phyloP scores from a whole-genome alignment of 2,797 vertebrate genomes.

The Hippopotamyrus pictus region DNA sequence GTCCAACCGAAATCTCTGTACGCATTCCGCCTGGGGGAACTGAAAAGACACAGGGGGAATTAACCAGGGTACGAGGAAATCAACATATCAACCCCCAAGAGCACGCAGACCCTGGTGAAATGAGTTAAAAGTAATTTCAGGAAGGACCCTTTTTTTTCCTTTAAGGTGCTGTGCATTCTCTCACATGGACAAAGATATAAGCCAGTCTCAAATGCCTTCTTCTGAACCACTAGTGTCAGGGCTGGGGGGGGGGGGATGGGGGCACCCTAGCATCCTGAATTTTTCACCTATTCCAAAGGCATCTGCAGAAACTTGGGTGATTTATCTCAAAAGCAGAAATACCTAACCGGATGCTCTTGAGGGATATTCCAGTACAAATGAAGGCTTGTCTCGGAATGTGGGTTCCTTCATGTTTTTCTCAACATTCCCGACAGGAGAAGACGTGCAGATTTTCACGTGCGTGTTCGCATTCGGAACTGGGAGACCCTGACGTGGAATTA shows the following conservation, averaged over 20 bases:
- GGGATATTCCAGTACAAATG: not conserved
- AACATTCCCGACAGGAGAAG: not conserved
- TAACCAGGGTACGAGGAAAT: not conserved
- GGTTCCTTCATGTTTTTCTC: not conserved
- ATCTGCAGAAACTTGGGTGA: not conserved
- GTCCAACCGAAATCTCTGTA: not conserved
- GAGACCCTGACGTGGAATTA: not conserved
- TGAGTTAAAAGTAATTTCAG: not conserved
- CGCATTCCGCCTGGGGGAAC: not conserved
- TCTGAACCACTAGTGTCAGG: not conserved
- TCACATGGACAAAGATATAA: not conserved
- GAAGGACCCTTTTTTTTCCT: not conserved
- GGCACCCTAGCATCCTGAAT: not conserved
- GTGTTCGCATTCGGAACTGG: not conserved
- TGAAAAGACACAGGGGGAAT: not conserved
- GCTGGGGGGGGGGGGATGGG: not conserved
- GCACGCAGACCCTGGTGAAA: not conserved
- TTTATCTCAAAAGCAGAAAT: not conserved
- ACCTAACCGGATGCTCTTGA: not conserved
- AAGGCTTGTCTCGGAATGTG: not conserved
- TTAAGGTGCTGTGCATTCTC: not conserved
- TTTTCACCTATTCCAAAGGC: slow-evolving; percentile 6
- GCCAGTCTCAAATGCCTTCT: not conserved
- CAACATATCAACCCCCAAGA: not conserved
- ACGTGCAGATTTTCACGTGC: not conserved